Conservation (phyloP, 2,797 vertebrate genomes). For the Rhabdophis nuchalis region DNA sequence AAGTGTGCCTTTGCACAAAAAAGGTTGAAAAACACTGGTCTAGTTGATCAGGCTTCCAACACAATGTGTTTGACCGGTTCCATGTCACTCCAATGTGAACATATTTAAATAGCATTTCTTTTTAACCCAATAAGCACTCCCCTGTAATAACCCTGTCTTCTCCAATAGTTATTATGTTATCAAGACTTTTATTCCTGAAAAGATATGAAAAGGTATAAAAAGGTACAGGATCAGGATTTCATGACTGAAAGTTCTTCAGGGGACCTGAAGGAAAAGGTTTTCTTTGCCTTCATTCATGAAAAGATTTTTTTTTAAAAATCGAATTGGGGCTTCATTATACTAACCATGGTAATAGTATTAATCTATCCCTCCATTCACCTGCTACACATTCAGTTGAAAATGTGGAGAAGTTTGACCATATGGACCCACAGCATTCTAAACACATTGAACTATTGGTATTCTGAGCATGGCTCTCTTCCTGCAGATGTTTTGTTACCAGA, state of each 20-base stretch:
- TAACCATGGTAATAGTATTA: background rate
- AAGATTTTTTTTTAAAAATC: background rate
- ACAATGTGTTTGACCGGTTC: background rate
- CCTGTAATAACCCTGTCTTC: background rate
- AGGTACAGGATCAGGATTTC: background rate
- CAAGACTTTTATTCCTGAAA: background rate
- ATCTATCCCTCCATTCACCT: background rate
- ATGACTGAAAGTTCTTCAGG: background rate
- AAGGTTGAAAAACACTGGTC: too few relatives aligned
- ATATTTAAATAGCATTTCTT: background rate
- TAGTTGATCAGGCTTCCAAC: background rate
- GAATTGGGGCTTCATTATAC: background rate
- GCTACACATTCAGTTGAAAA: background rate
- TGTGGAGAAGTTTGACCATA: background rate
- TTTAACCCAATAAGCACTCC: background rate
- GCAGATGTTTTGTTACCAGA: background rate
- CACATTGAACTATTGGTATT: background rate
- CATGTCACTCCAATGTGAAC: background rate
- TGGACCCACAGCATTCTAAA: background rate
- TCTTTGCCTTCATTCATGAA: background rate
- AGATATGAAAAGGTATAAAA: background rate
- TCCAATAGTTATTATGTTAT: background rate
- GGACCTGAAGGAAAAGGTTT: background rate
- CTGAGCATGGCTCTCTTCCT: background rate
- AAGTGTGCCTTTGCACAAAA: too few relatives aligned